Evolutionary conservation across 2,888 invertebrate species (phyloP).

Genomic region (Conus canariensis): DNA sequence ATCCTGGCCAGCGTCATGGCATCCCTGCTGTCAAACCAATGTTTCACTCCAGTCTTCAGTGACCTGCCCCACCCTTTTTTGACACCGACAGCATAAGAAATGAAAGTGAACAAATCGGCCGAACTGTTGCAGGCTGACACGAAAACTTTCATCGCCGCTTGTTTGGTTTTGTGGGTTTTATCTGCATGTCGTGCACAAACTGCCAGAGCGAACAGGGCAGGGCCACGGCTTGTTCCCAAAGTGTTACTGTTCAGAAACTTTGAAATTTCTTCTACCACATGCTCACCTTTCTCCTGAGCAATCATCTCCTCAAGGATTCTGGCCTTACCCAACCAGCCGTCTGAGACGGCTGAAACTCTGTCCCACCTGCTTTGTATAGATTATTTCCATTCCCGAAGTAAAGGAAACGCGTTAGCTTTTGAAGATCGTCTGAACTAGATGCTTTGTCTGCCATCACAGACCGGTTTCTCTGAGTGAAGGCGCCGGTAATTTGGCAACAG

Average conservation of each 20-base stretch:
- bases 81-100: conserved; percentile 82
- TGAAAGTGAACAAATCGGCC: conserved; percentile 84
- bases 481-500: conserved; percentile 27
- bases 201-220: conserved; percentile 84
- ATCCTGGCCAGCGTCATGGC: conserved; percentile 84
- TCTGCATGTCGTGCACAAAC: conserved; percentile 81
- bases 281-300: conserved; percentile 64
- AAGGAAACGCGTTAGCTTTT: conserved; percentile 55
- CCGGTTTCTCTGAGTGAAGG: conserved; percentile 22
- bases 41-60: conserved; percentile 83
- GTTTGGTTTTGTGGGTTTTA: conserved; percentile 79
- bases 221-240: conserved; percentile 67
- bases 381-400: conserved; percentile 71
- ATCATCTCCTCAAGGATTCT: conserved; percentile 68
- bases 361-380: conserved; percentile 61
- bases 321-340: conserved; percentile 58
- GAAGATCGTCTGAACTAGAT: conserved; percentile 36
- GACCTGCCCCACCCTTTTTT: conserved; percentile 83
- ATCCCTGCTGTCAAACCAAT: conserved; percentile 85
- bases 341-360: background rate
- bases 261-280: conserved; percentile 70
- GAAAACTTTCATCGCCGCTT: conserved; percentile 82
- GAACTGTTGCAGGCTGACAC: conserved; percentile 83
- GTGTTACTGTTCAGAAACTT: conserved; percentile 60
- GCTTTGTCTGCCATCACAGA: conserved; percentile 36